Conservation (phyloP, 2,113 vertebrate species). For the Anolis carolinensis region DNA sequence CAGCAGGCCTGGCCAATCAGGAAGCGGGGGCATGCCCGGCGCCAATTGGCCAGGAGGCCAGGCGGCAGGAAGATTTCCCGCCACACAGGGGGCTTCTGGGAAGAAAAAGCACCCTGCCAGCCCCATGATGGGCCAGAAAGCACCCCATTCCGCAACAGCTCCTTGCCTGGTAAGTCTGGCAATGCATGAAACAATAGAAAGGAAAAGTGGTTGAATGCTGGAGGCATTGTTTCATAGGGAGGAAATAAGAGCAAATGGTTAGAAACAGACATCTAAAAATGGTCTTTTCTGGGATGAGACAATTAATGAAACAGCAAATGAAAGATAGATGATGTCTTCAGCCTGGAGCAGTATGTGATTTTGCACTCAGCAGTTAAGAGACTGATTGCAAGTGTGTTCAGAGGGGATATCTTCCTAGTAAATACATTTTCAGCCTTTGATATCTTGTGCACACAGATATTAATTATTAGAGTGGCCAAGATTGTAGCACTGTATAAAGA, state of each 20-base stretch:
- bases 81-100: too few species aligned
- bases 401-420: neutral
- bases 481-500: neutral
- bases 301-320: neutral
- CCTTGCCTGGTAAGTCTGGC: too few species aligned
- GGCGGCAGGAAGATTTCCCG: too few species aligned
- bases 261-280: neutral
- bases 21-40: too few species aligned
- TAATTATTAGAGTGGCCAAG: neutral
- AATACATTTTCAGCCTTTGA: neutral
- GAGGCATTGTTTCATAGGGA: neutral
- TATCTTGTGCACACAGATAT: neutral
- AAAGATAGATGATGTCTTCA: neutral
- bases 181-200: neutral
- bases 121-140: too few species aligned
- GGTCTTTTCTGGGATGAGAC: neutral
- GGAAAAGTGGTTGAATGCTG: neutral
- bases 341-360: neutral
- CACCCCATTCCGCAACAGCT: too few species aligned
- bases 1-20: too few species aligned
- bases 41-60: too few species aligned
- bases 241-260: neutral
- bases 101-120: too few species aligned
- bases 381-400: neutral
- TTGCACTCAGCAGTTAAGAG: neutral